Percentiles rank a stretch among this genome's conserved stretches.
Conservation (phyloP, 2,888 invertebrate species). For the Hydrotaea cyrtoneurina region DNA sequence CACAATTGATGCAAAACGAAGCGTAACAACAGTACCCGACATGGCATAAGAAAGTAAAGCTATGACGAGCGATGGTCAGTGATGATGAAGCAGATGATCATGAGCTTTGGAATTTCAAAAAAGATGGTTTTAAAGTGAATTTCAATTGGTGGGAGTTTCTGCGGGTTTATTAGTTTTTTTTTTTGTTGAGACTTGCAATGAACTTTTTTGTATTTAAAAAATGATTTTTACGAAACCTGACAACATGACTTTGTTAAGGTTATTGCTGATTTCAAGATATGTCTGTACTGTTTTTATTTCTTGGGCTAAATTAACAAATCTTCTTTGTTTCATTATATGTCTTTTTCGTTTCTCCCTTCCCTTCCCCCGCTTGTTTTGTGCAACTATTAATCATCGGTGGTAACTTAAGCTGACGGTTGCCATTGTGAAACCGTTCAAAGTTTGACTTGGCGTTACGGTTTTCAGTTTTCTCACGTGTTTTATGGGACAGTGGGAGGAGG, state of each 20-base stretch:
- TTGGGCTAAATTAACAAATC: neutral
- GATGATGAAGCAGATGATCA: neutral
- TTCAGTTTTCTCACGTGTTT: conserved; percentile 8
- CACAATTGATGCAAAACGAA: conserved; percentile 27
- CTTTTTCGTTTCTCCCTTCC: neutral
- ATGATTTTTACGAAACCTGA: neutral
- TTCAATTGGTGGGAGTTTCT: neutral
- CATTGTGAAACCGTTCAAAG: neutral
- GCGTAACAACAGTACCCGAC: neutral
- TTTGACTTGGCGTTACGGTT: neutral
- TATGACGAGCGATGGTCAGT: neutral
- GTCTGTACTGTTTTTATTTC: neutral
- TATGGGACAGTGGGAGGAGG: neutral
- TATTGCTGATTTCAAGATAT: neutral
- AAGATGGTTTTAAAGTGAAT: neutral
- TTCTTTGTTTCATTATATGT: neutral
- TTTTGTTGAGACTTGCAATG: too few relatives aligned
- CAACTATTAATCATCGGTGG: neutral
- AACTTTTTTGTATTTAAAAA: too few relatives aligned
- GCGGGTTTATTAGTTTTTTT: too few relatives aligned
- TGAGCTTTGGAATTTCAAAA: neutral
- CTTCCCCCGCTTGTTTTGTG: neutral
- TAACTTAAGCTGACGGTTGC: neutral
- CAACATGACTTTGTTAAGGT: neutral
- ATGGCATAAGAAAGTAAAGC: neutral